A percentile compares a stretch with the other conserved stretches of the same genome.
Conservation (phyloP, 1,140 invertebrate species). For the Thaumatotibia leucotreta region DNA sequence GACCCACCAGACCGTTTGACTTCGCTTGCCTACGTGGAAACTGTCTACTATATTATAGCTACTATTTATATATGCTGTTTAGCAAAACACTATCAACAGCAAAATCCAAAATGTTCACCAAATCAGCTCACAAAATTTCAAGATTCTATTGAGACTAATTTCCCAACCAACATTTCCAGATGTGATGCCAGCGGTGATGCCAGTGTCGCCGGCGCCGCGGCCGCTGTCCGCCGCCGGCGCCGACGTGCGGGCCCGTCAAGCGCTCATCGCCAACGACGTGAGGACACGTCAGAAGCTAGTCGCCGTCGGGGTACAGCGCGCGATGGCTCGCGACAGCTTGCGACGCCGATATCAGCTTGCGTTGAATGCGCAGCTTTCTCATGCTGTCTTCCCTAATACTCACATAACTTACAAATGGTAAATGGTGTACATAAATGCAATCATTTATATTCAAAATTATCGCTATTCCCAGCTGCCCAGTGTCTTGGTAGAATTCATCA, state of each 20-base stretch:
- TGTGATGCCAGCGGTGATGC: conserved; percentile 10
- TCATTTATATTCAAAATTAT: too few species aligned
- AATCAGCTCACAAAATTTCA: too few species aligned
- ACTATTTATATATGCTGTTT: too few species aligned
- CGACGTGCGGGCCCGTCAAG: not conserved
- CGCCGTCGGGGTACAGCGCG: not conserved
- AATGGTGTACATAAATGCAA: not conserved
- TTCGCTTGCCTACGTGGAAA: too few species aligned
- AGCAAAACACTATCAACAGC: too few species aligned
- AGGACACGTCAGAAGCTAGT: not conserved
- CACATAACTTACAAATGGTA: not conserved
- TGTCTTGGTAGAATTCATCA: conserved; percentile 19
- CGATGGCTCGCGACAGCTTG: not conserved
- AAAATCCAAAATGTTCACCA: too few species aligned
- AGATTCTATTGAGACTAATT: too few species aligned
- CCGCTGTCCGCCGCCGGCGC: not conserved
- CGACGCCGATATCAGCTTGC: not conserved
- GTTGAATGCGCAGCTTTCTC: not conserved
- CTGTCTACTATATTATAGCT: too few species aligned
- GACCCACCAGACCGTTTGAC: too few species aligned
- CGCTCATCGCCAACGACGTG: not conserved
- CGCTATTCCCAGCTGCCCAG: conserved; percentile 1
- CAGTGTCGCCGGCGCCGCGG: conserved; percentile 20
- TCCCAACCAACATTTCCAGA: not conserved
- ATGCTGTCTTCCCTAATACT: not conserved